Base-by-base conservation (phyloP, 2,113 vertebrate species). In the Paramisgurnus dabryanus region DNA sequence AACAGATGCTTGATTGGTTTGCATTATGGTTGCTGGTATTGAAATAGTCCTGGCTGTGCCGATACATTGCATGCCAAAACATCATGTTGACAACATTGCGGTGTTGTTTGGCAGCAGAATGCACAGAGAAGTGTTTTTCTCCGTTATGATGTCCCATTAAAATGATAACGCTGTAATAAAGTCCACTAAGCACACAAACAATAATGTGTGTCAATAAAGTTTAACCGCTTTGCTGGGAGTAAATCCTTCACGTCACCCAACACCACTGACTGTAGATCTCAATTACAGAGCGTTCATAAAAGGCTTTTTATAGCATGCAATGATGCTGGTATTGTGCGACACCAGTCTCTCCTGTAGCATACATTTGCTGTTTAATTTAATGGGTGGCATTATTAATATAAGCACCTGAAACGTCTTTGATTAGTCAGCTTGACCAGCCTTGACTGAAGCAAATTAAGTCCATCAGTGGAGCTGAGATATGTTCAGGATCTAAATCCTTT, bases 321-420 rank as follows among this genome's bases (percentile, higher is more conserved):
- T 50, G 78, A 73, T 64, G 67, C 68, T 34, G 39, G 43, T 18
- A 47, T 45, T 76, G 49, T 39, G 69, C 1, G 2, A 10, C 7
- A 6, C 17, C 6, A 67, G 34, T 34, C 72, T 27, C 13, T 53
- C 43, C 55, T 61, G 55, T 43, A 60, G 58, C 63, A 75, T 69
- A 75, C n/a, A 18, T 63, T 5, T 66, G 5, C 73, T 15, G 53
- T 80, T 81, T 85, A 64, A 83, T 83, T 77, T 80, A 84, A 77
- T 64, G 68, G 55, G 66, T 53, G 58, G 71, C 49, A 72, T 83
- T 80, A 76, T 82, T 87, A 81, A 86, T 84, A 63, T 55, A 68
- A 75, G 66, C 63, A 76, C 72, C 73, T 83, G 67, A 75, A 82
- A 71, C 69, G 82, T 81, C 83, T 82, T 77, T 66, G 63, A 41